Evolutionary conservation across 2,113 vertebrate species (phyloP).

Genomic region (Plectropomus leopardus): DNA sequence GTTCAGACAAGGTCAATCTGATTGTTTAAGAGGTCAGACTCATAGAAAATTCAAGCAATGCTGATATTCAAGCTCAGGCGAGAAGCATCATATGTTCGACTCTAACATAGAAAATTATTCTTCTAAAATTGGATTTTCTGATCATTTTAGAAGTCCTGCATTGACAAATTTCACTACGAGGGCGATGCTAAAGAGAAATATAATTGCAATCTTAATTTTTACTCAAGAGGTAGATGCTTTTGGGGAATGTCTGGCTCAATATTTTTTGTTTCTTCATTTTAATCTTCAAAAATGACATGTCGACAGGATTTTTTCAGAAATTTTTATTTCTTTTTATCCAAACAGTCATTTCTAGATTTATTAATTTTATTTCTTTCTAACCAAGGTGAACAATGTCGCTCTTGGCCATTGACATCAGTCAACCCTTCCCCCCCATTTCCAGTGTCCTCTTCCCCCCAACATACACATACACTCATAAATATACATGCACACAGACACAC

Average conservation of each 20-base stretch:
- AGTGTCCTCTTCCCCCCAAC: slow-evolving; percentile 32
- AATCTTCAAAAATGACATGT: not conserved
- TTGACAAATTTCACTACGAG: not conserved
- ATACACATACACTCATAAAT: slow-evolving; percentile 71
- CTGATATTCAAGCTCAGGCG: slow-evolving; percentile 46
- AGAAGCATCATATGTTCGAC: slow-evolving; percentile 14
- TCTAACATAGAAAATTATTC: slow-evolving; percentile 19
- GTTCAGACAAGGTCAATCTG: slow-evolving; percentile 73
- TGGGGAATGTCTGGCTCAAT: not conserved
- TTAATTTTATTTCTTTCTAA: slow-evolving; percentile 24
- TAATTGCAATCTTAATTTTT: not conserved
- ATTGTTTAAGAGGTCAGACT: slow-evolving; percentile 77
- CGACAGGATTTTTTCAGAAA: too few species aligned
- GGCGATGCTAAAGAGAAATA: not conserved
- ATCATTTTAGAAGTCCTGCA: not conserved
- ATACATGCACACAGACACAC: slow-evolving; percentile 69
- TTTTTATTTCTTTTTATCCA: too few species aligned
- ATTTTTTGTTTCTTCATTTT: not conserved
- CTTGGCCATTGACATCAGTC: slow-evolving; percentile 61
- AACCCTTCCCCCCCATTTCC: slow-evolving; percentile 64
- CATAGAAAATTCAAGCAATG: slow-evolving; percentile 62
- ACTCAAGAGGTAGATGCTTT: not conserved
- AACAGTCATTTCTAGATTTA: not conserved
- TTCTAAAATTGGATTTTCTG: slow-evolving; percentile 14
- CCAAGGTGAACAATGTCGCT: slow-evolving; percentile 64